phyloP scores from a whole-genome alignment of 2,797 vertebrate species.

The Gila robusta region DNA sequence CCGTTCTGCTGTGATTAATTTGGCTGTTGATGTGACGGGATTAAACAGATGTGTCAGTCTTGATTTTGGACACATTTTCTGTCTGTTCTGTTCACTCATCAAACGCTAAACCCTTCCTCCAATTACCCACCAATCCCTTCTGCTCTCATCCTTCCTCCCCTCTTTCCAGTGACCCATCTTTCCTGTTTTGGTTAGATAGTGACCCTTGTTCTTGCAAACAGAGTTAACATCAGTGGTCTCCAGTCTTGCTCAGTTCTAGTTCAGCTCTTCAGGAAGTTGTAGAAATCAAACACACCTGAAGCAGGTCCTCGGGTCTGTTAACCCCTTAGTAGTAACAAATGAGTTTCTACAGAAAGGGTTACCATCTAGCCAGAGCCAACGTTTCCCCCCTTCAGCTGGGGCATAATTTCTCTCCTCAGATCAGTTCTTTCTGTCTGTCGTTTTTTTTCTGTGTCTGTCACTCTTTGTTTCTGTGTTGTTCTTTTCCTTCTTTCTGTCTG shows the following conservation, averaged over 20 bases:
- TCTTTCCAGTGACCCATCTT: not conserved
- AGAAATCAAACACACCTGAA: not conserved
- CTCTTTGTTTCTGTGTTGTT: not conserved
- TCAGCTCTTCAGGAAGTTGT: not conserved
- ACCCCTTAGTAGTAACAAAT: not conserved
- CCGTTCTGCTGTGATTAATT: constrained; percentile 48
- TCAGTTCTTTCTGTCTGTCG: not conserved
- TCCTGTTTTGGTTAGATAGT: not conserved
- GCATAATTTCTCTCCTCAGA: not conserved
- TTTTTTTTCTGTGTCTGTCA: not conserved
- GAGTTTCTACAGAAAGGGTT: not conserved
- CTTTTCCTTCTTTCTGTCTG: no score
- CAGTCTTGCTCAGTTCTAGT: not conserved
- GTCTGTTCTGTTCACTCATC: constrained; percentile 1
- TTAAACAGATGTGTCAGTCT: constrained; percentile 56
- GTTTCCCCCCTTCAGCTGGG: not conserved
- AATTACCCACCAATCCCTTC: constrained; percentile 6
- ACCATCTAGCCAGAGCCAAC: not conserved
- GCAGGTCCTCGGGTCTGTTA: not conserved
- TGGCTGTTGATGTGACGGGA: constrained; percentile 51
- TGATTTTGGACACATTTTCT: constrained; percentile 16
- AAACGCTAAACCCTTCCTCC: constrained; percentile 4
- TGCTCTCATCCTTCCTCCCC: not conserved
- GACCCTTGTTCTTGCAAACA: not conserved
- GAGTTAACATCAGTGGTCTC: not conserved